Conservation (phyloP, 1,140 invertebrate genomes). For the Cherax quadricarinatus region DNA sequence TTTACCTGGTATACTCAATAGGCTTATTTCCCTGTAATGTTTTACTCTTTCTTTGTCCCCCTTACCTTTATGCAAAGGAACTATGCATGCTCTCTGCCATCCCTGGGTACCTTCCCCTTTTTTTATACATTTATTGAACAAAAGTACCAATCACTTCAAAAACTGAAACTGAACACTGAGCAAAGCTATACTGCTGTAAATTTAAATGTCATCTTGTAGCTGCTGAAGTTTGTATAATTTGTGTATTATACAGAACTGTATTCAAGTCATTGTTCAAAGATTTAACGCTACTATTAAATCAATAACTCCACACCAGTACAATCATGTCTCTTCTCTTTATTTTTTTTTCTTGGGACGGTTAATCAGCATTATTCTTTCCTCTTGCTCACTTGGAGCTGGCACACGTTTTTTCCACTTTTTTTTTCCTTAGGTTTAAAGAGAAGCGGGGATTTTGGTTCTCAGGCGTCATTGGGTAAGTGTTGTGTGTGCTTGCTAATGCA, state of each 20-base stretch:
- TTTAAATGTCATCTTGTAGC: too few relatives aligned
- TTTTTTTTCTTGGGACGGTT: not conserved
- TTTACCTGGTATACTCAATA: too few relatives aligned
- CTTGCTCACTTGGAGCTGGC: slow-evolving; percentile 43
- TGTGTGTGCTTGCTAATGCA: slow-evolving; percentile 20
- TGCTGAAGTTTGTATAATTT: too few relatives aligned
- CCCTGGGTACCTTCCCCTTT: too few relatives aligned
- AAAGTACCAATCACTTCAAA: too few relatives aligned
- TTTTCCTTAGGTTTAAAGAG: slow-evolving; percentile 72
- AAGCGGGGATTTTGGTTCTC: slow-evolving; percentile 73
- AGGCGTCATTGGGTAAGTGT: slow-evolving; percentile 72
- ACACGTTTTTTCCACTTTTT: slow-evolving; percentile 57
- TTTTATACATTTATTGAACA: too few relatives aligned
- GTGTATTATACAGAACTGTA: not conserved
- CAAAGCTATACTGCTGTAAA: too few relatives aligned
- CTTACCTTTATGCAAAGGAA: too few relatives aligned
- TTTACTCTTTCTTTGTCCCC: too few relatives aligned
- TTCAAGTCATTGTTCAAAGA: not conserved
- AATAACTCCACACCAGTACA: not conserved
- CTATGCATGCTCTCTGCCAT: too few relatives aligned
- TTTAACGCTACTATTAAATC: not conserved
- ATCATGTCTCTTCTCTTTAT: not conserved
- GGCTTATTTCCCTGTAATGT: too few relatives aligned
- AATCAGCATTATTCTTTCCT: slow-evolving; percentile 3
- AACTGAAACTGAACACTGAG: too few relatives aligned